Base-by-base conservation (phyloP, 2,888 invertebrate genomes). In the Aethes cnicana region DNA sequence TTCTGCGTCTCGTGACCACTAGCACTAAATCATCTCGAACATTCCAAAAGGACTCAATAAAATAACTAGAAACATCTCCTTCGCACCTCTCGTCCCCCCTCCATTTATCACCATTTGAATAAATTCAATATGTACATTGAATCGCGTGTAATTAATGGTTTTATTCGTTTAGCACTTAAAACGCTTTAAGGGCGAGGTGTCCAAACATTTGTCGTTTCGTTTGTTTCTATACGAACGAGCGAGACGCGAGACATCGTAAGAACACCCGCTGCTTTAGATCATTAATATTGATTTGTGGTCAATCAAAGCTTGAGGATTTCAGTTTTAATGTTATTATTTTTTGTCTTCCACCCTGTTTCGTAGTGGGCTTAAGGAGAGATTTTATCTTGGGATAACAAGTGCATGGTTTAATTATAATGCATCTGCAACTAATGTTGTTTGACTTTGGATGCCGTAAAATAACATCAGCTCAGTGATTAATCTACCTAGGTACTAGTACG, bases 251-350 rank as follows among this genome's bases (percentile, higher is more conserved):
- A 72, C 63, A 62, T 63, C 62, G 64, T 63, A 70, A 74, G 85
- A 75, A 81, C 89, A 74, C 89, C 86, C 84, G 88, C 86, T 87
- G 88, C 64, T 61, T 81, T 66, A 70, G 78, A 87, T 90, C 90
- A 90, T 90, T 90, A 90, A 90, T 90, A 90, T 89, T 90, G 90
- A 90, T 90, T 90, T 90, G 90, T 90, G 90, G 90, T 90, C 89
- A 90, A 90, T 90, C 90, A 90, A 84, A 86, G 83, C 76, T 75
- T 79, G 66, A 84, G 87, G 83, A 86, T 89, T 88, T 87, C 81
- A 84, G 84, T 88, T 87, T 88, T 86, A 85, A 84, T 84, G 77
- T 81, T 81, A 68, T 74, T 78, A 74, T 83, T 83, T 85, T 84
- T 83, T 79, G 72, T 76, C 67, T 55, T 64, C 57, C 57, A 59